A percentile compares a stretch with the other conserved stretches of the same genome.
These are phyloP conservation scores for Liasis olivaceus DNA, from an alignment of 2,797 vertebrate genomes.

Conservation along the genomic window DNA sequence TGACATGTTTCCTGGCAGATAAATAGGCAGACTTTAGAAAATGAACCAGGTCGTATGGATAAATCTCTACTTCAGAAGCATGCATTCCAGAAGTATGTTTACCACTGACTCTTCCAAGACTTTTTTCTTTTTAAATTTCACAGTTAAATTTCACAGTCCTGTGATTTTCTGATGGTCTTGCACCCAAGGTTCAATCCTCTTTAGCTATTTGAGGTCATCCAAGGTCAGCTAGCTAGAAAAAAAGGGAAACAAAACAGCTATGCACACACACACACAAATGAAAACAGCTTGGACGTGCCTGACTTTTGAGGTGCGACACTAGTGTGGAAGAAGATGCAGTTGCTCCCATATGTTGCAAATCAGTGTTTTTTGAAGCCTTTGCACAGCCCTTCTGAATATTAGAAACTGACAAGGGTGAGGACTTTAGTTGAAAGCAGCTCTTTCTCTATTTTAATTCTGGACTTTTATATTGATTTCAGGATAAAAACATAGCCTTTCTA, in stretches of 20 bases:
- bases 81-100: neutral
- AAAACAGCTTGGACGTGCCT: neutral
- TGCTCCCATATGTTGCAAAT: neutral
- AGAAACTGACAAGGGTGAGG: neutral
- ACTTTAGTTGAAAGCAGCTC: neutral
- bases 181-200: neutral
- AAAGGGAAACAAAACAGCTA: neutral
- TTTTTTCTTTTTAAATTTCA: neutral
- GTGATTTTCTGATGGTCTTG: neutral
- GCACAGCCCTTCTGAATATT: neutral
- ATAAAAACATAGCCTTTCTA: neutral
- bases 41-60: neutral
- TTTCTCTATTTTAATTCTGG: neutral
- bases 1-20: neutral
- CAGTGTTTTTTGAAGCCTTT: neutral
- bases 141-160: neutral
- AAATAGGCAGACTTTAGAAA: neutral
- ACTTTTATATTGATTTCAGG: neutral
- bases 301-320: too few relatives aligned
- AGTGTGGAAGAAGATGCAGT: neutral
- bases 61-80: neutral
- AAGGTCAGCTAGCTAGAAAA: neutral
- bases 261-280: neutral
- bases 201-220: neutral
- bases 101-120: neutral